phyloP scores from a whole-genome alignment of 1,140 invertebrate genomes.

The Microvelia longipes region DNA sequence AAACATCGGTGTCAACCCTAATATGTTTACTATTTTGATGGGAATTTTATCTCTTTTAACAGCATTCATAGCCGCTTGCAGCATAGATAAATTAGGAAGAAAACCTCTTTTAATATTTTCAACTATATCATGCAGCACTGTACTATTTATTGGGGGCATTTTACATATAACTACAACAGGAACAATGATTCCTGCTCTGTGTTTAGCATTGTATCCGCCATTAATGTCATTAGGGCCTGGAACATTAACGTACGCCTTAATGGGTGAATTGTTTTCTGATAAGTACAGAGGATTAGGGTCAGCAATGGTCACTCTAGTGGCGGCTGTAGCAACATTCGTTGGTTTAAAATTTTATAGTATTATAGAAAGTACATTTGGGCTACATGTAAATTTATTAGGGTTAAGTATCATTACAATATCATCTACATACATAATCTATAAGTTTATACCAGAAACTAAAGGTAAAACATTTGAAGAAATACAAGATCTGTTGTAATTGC shows the following conservation, averaged over 20 bases:
- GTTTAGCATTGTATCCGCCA: neutral
- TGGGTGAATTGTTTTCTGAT: neutral
- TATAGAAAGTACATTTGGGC: neutral
- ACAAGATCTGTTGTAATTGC: neutral
- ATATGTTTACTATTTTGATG: slow-evolving; percentile 24
- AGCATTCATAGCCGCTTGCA: slow-evolving; percentile 24
- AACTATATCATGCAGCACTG: slow-evolving; percentile 9
- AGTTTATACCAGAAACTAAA: neutral
- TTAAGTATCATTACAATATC: neutral
- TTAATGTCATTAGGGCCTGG: neutral
- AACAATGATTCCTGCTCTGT: neutral
- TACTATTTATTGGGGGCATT: slow-evolving; percentile 6
- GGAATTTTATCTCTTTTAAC: slow-evolving; percentile 25
- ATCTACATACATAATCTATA: neutral
- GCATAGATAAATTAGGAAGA: slow-evolving; percentile 28
- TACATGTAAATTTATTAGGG: neutral
- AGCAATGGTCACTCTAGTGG: neutral
- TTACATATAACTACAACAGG: neutral
- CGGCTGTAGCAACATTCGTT: neutral
- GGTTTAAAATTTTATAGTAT: neutral
- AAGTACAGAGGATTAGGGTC: neutral
- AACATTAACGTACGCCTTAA: neutral
- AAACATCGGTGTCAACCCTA: neutral
- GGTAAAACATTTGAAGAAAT: neutral
- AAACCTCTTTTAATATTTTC: slow-evolving; percentile 32